Evolutionary conservation across 2,113 vertebrate species (phyloP).

Genomic region (Hipposideros armiger): DNA sequence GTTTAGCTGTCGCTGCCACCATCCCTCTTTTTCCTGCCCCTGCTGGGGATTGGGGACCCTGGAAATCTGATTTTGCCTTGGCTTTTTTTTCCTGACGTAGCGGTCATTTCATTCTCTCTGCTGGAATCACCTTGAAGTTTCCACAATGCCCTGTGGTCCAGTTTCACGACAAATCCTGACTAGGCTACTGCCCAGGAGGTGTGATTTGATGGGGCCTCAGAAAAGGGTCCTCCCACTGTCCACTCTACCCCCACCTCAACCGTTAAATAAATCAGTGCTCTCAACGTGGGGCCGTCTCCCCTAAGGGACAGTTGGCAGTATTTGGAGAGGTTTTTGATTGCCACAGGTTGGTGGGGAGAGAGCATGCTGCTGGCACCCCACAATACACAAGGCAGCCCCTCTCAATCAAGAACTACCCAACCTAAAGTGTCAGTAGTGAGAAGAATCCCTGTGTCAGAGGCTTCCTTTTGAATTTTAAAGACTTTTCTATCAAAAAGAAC

Average conservation of each 20-base stretch:
- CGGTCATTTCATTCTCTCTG: neutral
- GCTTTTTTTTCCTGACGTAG: neutral
- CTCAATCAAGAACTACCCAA: neutral
- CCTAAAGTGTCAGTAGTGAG: neutral
- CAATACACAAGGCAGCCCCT: too few species aligned
- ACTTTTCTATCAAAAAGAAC: neutral
- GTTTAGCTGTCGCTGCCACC: neutral
- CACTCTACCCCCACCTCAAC: accelerated
- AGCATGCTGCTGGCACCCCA: accelerated
- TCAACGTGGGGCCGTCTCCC: accelerated
- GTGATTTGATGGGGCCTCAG: neutral
- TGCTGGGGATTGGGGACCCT: neutral
- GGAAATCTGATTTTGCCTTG: neutral
- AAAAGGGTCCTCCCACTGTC: neutral
- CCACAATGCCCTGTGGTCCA: neutral
- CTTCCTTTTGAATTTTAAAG: neutral
- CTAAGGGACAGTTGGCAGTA: too few species aligned
- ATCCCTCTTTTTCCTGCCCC: neutral
- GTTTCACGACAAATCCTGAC: neutral
- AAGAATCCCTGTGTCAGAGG: neutral
- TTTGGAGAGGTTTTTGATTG: neutral
- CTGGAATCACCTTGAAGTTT: neutral
- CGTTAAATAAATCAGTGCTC: neutral
- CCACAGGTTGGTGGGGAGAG: neutral
- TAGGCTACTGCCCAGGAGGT: neutral